Conservation (phyloP, 2,888 invertebrate species). For the Malthinus seriepunctatus region DNA sequence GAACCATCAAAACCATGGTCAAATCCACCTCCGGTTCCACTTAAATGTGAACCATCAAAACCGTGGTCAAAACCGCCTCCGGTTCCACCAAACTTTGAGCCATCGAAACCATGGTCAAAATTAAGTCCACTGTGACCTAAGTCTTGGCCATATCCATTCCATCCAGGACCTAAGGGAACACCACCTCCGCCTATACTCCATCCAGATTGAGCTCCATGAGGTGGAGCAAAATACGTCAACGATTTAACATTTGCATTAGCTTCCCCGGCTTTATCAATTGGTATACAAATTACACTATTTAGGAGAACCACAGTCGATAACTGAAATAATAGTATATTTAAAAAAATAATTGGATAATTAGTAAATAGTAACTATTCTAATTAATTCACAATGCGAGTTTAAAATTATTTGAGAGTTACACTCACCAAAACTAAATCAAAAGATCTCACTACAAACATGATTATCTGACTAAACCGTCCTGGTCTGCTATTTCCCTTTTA, state of each 20-base stretch:
- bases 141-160: neutral
- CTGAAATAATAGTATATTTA: too few relatives aligned
- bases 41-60: neutral
- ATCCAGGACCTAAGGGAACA: neutral
- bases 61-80: neutral
- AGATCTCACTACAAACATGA: neutral
- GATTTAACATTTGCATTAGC: neutral
- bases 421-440: neutral
- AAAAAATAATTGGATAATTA: too few relatives aligned
- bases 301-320: neutral
- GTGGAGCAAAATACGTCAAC: neutral
- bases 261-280: neutral
- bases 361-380: neutral
- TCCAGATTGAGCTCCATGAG: neutral
- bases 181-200: neutral
- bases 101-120: neutral
- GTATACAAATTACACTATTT: neutral
- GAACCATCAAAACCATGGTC: neutral
- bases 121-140: neutral
- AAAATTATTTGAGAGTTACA: neutral
- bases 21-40: neutral
- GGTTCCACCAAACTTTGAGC: neutral
- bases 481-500: neutral
- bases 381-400: neutral
- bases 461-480: slow-evolving; percentile 1